Percentiles rank a stretch among this genome's conserved stretches.
Evolutionary conservation across 1,140 invertebrate genomes (phyloP).

Genomic region (Anastrepha obliqua): DNA sequence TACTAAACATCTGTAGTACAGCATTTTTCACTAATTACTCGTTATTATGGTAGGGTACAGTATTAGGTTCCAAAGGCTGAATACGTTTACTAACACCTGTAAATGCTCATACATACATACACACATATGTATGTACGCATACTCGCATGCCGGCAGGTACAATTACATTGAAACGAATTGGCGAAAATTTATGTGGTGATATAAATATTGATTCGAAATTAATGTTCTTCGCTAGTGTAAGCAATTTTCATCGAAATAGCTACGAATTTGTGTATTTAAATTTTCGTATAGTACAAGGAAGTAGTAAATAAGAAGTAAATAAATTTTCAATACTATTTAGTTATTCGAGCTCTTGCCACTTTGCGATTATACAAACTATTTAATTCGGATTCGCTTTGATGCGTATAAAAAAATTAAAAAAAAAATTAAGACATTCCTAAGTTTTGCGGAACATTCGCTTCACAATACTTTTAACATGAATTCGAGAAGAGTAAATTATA

Average conservation of each 20-base stretch:
- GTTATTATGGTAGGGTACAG: not conserved
- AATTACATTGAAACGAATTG: slow-evolving; percentile 38
- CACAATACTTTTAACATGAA: not conserved
- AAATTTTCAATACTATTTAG: not conserved
- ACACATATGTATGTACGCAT: too few species aligned
- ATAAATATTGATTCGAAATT: slow-evolving; percentile 50
- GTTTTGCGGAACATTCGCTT: not conserved
- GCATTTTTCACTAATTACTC: not conserved
- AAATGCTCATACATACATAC: not conserved
- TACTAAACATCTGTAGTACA: slow-evolving; percentile 1
- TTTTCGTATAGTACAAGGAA: not conserved
- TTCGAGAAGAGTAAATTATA: not conserved
- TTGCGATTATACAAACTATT: not conserved
- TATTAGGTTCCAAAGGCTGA: not conserved
- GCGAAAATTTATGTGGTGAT: slow-evolving; percentile 51
- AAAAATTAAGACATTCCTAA: not conserved
- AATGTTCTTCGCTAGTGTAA: slow-evolving; percentile 38
- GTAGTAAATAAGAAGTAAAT: slow-evolving; percentile 34
- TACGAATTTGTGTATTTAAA: slow-evolving; percentile 5
- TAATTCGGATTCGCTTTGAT: not conserved
- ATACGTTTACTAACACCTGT: slow-evolving; percentile 9
- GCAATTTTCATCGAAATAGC: slow-evolving; percentile 9
- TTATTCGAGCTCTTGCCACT: not conserved
- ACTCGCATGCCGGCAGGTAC: too few species aligned
- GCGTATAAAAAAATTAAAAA: not conserved